Percentiles rank a stretch among this genome's conserved stretches.
These are phyloP conservation scores for Oreohelix idahoensis DNA, from an alignment of 1,140 invertebrate genomes.

Conservation along the genomic window DNA sequence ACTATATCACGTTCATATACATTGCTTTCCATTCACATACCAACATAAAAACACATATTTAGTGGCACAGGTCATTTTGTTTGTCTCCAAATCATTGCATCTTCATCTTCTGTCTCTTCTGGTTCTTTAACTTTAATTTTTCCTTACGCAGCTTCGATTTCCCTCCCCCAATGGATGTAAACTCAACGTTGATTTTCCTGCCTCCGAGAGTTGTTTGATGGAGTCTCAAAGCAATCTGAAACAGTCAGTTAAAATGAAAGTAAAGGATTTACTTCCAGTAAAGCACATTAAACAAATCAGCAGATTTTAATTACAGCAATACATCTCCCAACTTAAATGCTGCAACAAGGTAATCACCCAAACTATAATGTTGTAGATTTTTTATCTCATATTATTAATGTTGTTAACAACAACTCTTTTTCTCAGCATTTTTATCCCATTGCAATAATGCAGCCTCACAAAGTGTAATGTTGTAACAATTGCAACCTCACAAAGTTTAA, in stretches of 20 bases:
- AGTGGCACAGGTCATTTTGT: not conserved
- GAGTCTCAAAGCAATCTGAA: slow-evolving; percentile 59
- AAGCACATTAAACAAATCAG: too few species aligned
- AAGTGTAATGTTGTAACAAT: too few species aligned
- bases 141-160: slow-evolving; percentile 49
- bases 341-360: too few species aligned
- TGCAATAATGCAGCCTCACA: too few species aligned
- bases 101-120: slow-evolving; percentile 33
- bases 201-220: slow-evolving; percentile 61
- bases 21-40: not conserved
- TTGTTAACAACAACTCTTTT: too few species aligned
- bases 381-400: too few species aligned
- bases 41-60: not conserved
- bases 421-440: too few species aligned
- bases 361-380: too few species aligned
- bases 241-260: slow-evolving; percentile 53
- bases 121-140: slow-evolving; percentile 48
- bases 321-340: too few species aligned
- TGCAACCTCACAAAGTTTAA: too few species aligned
- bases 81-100: not conserved
- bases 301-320: too few species aligned
- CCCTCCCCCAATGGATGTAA: slow-evolving; percentile 57
- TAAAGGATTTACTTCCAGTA: too few species aligned
- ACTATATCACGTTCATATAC: not conserved
- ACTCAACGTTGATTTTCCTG: slow-evolving; percentile 64